These are phyloP conservation scores for Chrysemys picta DNA, from an alignment of 2,113 vertebrate species.

Conservation along the genomic window DNA sequence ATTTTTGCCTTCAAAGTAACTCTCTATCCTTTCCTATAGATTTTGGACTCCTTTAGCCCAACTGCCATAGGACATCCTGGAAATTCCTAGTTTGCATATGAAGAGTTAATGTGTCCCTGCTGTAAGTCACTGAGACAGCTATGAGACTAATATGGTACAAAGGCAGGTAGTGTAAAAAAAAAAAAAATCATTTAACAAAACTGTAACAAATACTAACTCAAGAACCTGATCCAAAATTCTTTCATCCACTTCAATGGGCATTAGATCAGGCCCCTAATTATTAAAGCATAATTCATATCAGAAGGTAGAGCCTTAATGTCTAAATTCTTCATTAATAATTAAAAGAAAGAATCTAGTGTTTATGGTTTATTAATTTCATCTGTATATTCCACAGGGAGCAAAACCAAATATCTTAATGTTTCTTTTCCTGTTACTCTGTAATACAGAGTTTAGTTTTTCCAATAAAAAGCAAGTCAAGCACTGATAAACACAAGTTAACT, in stretches of 20 bases:
- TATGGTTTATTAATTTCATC: neutral
- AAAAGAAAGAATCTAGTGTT: neutral
- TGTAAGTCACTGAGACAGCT: neutral
- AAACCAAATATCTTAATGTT: neutral
- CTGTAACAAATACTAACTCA: neutral
- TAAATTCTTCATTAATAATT: neutral
- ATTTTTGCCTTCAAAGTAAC: accelerated
- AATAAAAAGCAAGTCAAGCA: neutral
- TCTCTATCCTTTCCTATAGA: neutral
- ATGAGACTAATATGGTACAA: neutral
- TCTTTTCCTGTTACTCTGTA: neutral
- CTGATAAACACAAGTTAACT: neutral
- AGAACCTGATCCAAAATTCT: neutral
- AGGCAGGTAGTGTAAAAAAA: neutral
- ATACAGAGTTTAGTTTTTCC: neutral
- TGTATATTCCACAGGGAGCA: neutral
- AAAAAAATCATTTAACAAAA: neutral
- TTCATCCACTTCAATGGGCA: neutral
- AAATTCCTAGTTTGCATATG: neutral
- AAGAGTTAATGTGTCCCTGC: neutral
- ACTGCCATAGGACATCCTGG: neutral
- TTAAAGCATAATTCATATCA: neutral
- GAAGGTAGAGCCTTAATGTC: neutral
- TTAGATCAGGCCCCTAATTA: neutral
- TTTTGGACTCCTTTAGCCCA: neutral